Conservation (phyloP, 2,113 vertebrate species). For the Pseudolaguvia tuberculata region DNA sequence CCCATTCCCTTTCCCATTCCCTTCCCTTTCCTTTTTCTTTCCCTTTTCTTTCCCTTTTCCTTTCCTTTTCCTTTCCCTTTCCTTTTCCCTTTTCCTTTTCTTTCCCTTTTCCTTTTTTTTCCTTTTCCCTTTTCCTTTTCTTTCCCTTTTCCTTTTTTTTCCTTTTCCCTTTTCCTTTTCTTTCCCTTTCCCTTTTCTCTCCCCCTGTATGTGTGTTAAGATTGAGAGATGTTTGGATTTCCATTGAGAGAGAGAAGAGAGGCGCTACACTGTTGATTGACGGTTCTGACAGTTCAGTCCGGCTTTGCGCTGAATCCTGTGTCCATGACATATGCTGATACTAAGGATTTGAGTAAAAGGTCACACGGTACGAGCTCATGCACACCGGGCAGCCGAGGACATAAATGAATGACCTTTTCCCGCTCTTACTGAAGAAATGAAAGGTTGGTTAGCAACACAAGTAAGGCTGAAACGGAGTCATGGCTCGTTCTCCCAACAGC, state of each 20-base stretch:
- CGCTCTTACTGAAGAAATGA: neutral
- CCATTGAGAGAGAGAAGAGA: neutral
- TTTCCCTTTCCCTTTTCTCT: neutral
- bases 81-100: neutral
- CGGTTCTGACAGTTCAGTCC: neutral
- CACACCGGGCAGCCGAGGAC: constrained; percentile 25
- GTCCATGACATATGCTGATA: neutral
- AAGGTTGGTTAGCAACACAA: constrained; percentile 8
- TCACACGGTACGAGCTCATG: constrained; percentile 13
- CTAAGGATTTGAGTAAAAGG: constrained; percentile 41
- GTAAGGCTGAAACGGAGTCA: neutral
- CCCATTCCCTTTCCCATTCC: neutral
- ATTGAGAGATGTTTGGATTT: no score
- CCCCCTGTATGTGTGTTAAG: no score
- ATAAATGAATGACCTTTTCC: constrained; percentile 49
- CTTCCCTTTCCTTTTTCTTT: neutral
- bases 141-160: neutral
- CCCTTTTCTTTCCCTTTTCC: fast-evolving
- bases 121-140: neutral
- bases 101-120: neutral
- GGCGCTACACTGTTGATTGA: neutral
- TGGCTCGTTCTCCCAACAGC: neutral
- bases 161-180: neutral
- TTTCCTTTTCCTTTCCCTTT: no score
- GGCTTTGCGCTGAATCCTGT: neutral